Evolutionary conservation across 2,113 vertebrate genomes (phyloP), one percentile per base, ranked within the genome.

Genomic region (Dendrocopos noguchii): DNA sequence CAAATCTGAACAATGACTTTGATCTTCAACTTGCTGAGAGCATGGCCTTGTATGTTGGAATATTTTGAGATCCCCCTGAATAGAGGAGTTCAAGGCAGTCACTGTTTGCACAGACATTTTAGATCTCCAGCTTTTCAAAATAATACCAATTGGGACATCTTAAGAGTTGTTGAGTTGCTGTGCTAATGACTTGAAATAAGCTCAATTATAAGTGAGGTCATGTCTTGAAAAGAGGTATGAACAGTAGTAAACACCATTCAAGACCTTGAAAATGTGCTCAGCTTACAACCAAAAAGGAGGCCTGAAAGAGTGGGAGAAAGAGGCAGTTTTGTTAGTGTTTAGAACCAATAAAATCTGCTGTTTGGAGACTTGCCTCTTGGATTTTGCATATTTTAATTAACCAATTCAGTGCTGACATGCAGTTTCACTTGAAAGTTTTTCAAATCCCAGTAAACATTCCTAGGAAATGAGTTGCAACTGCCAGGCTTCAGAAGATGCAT

Each of bases 151-250:
- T 86, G 95, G 82, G 76, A 61, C 79, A 59, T 91, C 70, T 88
- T 92, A 93, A 96, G 95, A 86, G 95, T 91, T 92, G 90, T 90
- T 96, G 95, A 96, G 96, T 87, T 95, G 84, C 93, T 90, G 66
- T 94, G 55, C 91, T 95, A 96, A 95, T 94, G 84, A 94, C 91
- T 95, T 84, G 88, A 96, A 95, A 94, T 96, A 91, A 92, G 84
- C 96, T 96, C 87, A 90, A 85, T 91, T 95, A 39, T 85, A 92
- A 92, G 80, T 94, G 91, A 96, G 91, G 87, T 94, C 82, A 76
- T 94, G 87, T 94, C 91, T 95, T 95, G 87, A 91, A 95, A 93
- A 94, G 91, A 71, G 65, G 84, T 86, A 94, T 77, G 79, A 94
- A 96, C 87, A 95, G 88, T 95, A 75, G 79, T 83, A 91, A 94